Conservation (phyloP, 2,113 vertebrate species). For the Trichomycterus rosablanca region DNA sequence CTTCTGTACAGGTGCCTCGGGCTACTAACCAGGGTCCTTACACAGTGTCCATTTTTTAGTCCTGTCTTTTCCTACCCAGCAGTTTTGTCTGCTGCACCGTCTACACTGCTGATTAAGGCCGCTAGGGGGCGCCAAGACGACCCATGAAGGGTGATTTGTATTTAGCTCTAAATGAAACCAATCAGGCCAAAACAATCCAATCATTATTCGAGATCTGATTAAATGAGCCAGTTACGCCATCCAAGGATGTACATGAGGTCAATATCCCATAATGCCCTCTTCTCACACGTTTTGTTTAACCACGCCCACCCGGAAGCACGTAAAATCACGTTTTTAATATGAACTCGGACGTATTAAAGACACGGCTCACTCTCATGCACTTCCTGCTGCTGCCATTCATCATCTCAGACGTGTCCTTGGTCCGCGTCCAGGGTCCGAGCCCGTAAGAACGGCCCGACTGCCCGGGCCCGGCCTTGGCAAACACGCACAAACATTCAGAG, state of each 20-base stretch:
- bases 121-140: too few relatives aligned
- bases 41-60: too few relatives aligned
- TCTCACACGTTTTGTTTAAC: background rate
- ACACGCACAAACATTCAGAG: conserved; percentile 46
- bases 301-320: too few relatives aligned
- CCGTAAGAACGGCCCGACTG: conserved; percentile 18
- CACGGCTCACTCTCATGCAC: conserved; percentile 15
- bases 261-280: background rate
- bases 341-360: conserved; percentile 3
- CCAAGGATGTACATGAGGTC: background rate
- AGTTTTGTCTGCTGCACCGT: too few relatives aligned
- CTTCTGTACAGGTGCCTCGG: too few relatives aligned
- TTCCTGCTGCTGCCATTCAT: conserved; percentile 60
- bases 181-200: background rate
- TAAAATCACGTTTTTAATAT: background rate
- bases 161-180: background rate
- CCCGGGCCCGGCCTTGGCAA: conserved; percentile 52
- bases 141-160: background rate
- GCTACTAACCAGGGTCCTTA: too few relatives aligned
- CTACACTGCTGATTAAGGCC: too few relatives aligned
- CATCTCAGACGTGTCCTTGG: conserved; percentile 70
- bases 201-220: background rate
- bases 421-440: conserved; percentile 51
- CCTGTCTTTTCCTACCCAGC: too few relatives aligned
- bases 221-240: background rate